These are phyloP conservation scores for Tokudaia tokunoshimensis DNA, from an alignment of 2,797 vertebrate genomes.

Conservation along the genomic window DNA sequence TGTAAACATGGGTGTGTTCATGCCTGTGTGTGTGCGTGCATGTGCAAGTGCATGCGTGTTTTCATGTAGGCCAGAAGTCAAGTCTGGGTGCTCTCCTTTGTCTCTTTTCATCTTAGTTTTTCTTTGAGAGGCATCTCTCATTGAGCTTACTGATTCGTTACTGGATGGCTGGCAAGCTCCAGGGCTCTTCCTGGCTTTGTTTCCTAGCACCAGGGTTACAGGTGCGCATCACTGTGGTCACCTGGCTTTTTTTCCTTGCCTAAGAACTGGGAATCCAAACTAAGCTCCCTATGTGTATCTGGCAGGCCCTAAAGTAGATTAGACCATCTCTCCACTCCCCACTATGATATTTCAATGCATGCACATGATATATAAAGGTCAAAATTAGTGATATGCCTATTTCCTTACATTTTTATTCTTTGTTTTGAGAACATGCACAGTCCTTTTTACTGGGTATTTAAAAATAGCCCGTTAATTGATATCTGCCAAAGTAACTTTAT, in stretches of 20 bases:
- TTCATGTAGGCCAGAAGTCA: neutral
- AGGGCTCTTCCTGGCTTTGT: neutral
- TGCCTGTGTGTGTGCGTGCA: neutral
- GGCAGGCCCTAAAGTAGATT: neutral
- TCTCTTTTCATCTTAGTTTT: neutral
- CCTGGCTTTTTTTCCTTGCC: neutral
- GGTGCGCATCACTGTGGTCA: neutral
- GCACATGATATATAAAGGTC: neutral
- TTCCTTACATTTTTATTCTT: neutral
- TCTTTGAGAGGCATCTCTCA: neutral
- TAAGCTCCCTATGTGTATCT: neutral
- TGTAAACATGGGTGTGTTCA: neutral
- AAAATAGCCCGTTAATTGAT: neutral
- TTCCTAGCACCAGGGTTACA: neutral
- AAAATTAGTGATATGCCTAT: neutral
- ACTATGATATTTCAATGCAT: neutral
- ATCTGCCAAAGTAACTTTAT: neutral
- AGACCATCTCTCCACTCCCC: neutral
- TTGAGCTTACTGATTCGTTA: neutral
- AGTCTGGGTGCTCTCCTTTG: neutral
- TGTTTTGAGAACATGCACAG: neutral
- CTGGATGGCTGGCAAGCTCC: neutral
- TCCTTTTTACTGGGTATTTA: neutral
- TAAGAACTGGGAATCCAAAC: neutral
- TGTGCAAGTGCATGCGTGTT: neutral